phyloP scores from a whole-genome alignment of 2,797 vertebrate genomes.

The Lepilemur septentrionalis region DNA sequence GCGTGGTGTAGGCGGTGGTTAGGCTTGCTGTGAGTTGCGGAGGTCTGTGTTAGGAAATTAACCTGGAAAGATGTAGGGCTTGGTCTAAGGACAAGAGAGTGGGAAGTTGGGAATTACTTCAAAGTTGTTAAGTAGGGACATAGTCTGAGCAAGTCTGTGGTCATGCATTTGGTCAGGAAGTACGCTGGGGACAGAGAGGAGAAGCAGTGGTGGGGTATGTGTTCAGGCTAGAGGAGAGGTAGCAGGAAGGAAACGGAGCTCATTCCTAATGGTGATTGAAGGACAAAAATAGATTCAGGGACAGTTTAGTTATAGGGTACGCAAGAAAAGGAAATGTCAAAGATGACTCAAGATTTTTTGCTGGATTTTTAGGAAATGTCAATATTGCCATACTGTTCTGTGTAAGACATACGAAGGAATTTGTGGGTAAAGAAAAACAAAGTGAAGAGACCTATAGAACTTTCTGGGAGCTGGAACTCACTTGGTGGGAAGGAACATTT shows the following conservation, averaged over 20 bases:
- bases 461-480: not conserved
- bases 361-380: constrained; percentile 25
- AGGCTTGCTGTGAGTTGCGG: not conserved
- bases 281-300: not conserved
- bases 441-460: not conserved
- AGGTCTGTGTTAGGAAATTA: not conserved
- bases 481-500: not conserved
- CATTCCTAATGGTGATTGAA: not conserved
- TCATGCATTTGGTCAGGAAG: not conserved
- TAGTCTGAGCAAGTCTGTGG: not conserved
- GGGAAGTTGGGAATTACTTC: not conserved
- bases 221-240: not conserved
- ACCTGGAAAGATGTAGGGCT: not conserved
- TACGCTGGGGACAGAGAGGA: not conserved
- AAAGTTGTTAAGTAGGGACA: not conserved
- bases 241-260: not conserved
- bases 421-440: not conserved
- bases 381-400: not conserved
- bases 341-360: not conserved
- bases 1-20: not conserved
- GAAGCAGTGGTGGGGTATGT: not conserved
- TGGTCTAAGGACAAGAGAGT: not conserved
- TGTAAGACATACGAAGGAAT: not conserved
- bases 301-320: not conserved
- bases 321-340: not conserved